phyloP scores from a whole-genome alignment of 1,140 invertebrate species.

The Teleogryllus occipitalis region DNA sequence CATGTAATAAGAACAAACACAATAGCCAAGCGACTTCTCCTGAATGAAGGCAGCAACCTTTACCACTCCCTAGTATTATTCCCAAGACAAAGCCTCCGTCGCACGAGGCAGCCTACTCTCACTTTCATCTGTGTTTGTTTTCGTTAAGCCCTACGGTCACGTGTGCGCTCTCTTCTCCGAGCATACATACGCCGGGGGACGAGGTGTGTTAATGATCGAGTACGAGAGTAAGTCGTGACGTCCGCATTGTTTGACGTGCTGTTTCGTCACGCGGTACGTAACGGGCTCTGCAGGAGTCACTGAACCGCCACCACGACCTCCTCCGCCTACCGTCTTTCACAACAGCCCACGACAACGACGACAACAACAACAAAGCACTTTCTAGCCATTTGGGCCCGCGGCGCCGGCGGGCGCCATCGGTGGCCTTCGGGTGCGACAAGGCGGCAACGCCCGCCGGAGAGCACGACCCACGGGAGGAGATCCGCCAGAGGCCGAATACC shows the following conservation, averaged over 20 bases:
- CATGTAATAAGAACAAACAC: no score
- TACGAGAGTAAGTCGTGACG: not conserved
- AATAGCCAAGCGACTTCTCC: no score
- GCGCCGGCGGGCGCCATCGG: no score
- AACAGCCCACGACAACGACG: not conserved
- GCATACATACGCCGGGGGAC: not conserved
- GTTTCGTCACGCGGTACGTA: not conserved
- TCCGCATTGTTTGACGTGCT: not conserved
- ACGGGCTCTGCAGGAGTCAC: not conserved
- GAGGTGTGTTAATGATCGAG: not conserved
- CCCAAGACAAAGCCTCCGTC: no score
- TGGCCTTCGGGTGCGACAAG: not conserved
- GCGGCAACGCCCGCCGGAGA: no score
- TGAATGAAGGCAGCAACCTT: no score
- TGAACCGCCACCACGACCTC: no score
- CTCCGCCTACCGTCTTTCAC: not conserved
- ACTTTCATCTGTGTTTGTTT: not conserved
- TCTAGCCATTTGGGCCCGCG: no score
- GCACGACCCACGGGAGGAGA: no score
- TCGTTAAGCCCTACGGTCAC: not conserved
- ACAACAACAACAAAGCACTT: no score
- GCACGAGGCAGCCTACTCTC: not conserved
- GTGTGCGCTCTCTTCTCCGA: not conserved
- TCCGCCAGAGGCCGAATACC: no score
- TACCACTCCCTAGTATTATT: no score